These are phyloP conservation scores for Muscina levida DNA, from an alignment of 2,888 invertebrate genomes.

Conservation along the genomic window DNA sequence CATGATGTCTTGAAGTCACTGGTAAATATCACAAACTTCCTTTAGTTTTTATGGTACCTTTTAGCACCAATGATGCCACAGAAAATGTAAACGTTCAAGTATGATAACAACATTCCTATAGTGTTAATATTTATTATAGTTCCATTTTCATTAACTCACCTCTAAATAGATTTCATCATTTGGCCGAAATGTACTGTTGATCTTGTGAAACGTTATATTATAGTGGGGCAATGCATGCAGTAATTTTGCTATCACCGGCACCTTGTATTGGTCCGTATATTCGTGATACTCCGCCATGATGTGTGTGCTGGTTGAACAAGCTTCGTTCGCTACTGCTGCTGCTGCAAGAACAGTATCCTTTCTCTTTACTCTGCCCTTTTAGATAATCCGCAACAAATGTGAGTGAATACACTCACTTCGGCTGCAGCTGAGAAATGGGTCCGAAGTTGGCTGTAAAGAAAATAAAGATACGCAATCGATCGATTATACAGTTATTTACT, in stretches of 20 bases:
- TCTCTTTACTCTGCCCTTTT: constrained; percentile 2
- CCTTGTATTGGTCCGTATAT: constrained; percentile 88
- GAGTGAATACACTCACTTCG: constrained; percentile 26
- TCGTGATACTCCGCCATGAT: constrained; percentile 78
- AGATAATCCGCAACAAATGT: constrained; percentile 23
- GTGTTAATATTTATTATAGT: no score
- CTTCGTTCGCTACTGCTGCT: not conserved
- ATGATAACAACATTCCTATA: no score
- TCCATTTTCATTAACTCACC: no score
- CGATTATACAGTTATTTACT: constrained; percentile 3
- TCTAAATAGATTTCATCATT: constrained; percentile 94
- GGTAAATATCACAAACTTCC: no score
- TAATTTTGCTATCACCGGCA: constrained; percentile 91
- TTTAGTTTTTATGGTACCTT: no score
- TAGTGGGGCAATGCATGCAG: constrained; percentile 95
- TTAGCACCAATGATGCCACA: no score
- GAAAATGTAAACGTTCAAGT: no score
- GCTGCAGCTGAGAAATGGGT: constrained; percentile 16
- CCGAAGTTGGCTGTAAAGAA: not conserved
- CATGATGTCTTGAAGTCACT: no score
- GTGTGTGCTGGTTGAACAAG: not conserved
- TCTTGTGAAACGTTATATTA: constrained; percentile 93
- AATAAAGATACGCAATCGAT: constrained; percentile 14
- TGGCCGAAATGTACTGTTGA: constrained; percentile 95
- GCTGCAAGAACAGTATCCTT: not conserved